A percentile compares a stretch with the other conserved stretches of the same genome.
These are phyloP conservation scores for Coregonus clupeaformis DNA, from an alignment of 2,113 vertebrate species.

Conservation along the genomic window DNA sequence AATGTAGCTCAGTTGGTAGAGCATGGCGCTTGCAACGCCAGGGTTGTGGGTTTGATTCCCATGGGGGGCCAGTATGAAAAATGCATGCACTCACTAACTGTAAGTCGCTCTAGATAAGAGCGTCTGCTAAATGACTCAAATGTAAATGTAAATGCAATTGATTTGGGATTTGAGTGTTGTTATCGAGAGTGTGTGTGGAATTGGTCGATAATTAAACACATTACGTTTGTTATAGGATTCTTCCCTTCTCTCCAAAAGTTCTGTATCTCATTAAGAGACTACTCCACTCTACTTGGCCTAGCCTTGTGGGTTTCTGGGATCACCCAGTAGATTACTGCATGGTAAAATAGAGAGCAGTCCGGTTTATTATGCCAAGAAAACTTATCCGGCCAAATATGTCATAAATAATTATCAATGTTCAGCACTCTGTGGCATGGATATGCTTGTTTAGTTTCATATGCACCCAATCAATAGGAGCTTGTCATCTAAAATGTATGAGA, in stretches of 20 bases:
- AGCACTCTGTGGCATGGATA: constrained; percentile 73
- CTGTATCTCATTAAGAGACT: constrained; percentile 22
- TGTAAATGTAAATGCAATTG: no score
- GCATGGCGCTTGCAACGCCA: no score
- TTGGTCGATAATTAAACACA: neutral
- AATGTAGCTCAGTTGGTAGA: no score
- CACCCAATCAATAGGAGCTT: constrained; percentile 71
- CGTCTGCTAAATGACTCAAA: no score
- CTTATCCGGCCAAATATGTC: constrained; percentile 67
- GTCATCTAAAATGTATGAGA: constrained; percentile 79
- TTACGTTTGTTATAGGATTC: neutral
- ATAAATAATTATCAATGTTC: constrained; percentile 78
- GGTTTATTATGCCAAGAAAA: constrained; percentile 64
- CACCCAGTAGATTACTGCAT: constrained; percentile 58
- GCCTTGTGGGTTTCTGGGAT: constrained; percentile 20
- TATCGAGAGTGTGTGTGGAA: constrained; percentile 4
- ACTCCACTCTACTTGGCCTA: constrained; percentile 41
- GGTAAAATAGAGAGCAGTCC: constrained; percentile 30
- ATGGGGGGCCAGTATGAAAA: no score
- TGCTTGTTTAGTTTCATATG: constrained; percentile 79
- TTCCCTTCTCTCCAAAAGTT: constrained; percentile 11
- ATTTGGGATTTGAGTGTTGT: constrained; percentile 18
- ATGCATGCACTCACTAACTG: no score
- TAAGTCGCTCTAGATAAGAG: no score
- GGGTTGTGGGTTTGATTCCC: no score